Conservation (phyloP, 1,140 invertebrate genomes). For the Mya arenaria region DNA sequence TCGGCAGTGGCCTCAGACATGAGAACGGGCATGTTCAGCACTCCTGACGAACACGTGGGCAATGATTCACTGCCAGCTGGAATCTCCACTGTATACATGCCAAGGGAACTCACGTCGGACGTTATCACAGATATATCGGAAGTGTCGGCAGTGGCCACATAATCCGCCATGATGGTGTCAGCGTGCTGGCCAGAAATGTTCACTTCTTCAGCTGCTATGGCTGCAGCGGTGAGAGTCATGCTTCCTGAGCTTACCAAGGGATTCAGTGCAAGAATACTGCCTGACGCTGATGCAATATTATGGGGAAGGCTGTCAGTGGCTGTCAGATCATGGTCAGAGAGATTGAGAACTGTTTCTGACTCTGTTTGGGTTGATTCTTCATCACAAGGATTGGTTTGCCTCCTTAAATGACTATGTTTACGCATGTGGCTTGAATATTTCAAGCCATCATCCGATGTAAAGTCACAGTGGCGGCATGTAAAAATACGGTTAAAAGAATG, state of each 20-base stretch:
- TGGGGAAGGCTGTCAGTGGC: not conserved
- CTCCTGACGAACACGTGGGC: not conserved
- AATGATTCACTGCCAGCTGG: not conserved
- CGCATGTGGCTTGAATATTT: conserved; percentile 45
- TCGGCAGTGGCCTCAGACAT: conserved; percentile 6
- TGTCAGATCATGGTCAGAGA: too few species aligned
- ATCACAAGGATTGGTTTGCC: too few species aligned
- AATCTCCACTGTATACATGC: conserved; percentile 24
- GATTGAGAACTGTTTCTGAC: not conserved
- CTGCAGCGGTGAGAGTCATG: not conserved
- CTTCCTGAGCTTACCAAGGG: not conserved
- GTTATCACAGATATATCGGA: conserved; percentile 25
- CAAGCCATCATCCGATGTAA: conserved; percentile 30
- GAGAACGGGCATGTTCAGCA: not conserved
- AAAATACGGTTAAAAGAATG: conserved; percentile 41
- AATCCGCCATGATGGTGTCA: conserved; percentile 31
- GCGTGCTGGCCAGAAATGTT: conserved; percentile 30
- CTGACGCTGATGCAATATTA: not conserved
- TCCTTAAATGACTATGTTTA: conserved; percentile 10
- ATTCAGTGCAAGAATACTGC: not conserved
- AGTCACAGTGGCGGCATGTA: conserved; percentile 35
- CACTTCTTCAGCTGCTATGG: not conserved
- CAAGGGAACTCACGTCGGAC: not conserved
- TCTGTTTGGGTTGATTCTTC: not conserved
- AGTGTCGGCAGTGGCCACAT: conserved; percentile 16